Conservation (phyloP, 30 jellyfish, hydroid and myxozoan genomes). For the Aurelia sp. region DNA sequence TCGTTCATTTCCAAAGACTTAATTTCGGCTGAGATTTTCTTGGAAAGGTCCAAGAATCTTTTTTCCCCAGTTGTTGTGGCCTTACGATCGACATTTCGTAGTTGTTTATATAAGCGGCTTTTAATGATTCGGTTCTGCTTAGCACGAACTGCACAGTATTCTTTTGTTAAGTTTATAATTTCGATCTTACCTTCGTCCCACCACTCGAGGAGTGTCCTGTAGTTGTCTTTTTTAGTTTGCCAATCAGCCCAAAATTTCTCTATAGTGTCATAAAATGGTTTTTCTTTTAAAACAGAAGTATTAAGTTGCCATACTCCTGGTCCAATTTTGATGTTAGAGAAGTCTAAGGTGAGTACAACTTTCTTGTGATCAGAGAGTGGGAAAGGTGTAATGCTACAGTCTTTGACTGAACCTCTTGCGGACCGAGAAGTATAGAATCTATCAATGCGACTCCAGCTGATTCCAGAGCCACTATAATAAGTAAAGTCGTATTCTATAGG, state of each 20-base stretch:
- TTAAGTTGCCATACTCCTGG: constrained; percentile 14
- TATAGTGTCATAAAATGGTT: background rate
- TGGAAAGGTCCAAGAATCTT: background rate
- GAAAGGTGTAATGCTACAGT: background rate
- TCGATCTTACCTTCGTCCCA: constrained; percentile 5
- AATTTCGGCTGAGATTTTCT: constrained; percentile 6
- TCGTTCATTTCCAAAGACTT: background rate
- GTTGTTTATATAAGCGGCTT: background rate
- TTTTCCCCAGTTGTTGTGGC: constrained; percentile 6
- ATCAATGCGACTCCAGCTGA: background rate
- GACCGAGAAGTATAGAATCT: constrained; percentile 7
- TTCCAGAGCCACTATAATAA: background rate
- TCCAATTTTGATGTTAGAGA: constrained; percentile 3
- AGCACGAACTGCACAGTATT: background rate
- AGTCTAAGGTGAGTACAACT: background rate
- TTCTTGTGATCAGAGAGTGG: constrained; percentile 19
- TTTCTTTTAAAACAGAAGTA: constrained; percentile 13
- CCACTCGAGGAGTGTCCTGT: background rate
- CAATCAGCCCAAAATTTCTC: background rate
- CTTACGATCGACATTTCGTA: constrained; percentile 18
- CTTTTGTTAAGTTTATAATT: background rate
- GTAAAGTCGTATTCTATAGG: background rate
- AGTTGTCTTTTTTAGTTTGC: background rate
- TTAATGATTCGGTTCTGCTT: background rate
- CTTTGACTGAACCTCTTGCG: background rate